Conservation (phyloP, 2,797 vertebrate species). For the Poeciliopsis presidionis region DNA sequence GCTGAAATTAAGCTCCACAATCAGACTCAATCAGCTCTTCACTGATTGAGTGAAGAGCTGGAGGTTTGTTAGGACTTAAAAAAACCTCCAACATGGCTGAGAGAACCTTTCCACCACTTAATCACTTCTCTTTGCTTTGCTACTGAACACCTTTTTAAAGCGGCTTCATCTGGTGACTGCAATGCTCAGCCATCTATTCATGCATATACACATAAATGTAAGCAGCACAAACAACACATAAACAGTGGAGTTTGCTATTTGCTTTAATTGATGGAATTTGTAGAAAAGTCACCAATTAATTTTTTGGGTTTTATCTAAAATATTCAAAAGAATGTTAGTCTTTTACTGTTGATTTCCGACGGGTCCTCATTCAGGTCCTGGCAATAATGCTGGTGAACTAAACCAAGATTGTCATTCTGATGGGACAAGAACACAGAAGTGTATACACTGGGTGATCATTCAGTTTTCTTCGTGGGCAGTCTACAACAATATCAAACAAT, state of each 20-base stretch:
- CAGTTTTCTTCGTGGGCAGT: conserved; percentile 46
- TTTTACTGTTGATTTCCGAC: conserved; percentile 43
- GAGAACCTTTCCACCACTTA: conserved; percentile 23
- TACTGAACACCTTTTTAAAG: conserved; percentile 18
- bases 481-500: conserved; percentile 49
- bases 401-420: conserved; percentile 34
- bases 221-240: neutral
- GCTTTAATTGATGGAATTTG: neutral
- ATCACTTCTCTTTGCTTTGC: conserved; percentile 9
- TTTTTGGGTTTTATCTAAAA: neutral
- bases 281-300: neutral
- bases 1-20: conserved; percentile 4
- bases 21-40: conserved; percentile 19
- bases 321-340: conserved; percentile 16
- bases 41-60: neutral
- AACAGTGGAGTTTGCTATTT: neutral
- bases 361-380: conserved; percentile 54
- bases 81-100: conserved; percentile 27
- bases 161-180: neutral
- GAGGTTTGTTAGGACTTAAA: conserved; percentile 1
- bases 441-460: conserved; percentile 31
- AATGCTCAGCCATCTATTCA: neutral
- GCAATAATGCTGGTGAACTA: conserved; percentile 42
- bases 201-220: neutral
- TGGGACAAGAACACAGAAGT: conserved; percentile 17